A percentile compares a stretch with the other conserved stretches of the same genome.
phyloP scores from a whole-genome alignment of 2,113 vertebrate species.

The Rhabdomys dilectus region DNA sequence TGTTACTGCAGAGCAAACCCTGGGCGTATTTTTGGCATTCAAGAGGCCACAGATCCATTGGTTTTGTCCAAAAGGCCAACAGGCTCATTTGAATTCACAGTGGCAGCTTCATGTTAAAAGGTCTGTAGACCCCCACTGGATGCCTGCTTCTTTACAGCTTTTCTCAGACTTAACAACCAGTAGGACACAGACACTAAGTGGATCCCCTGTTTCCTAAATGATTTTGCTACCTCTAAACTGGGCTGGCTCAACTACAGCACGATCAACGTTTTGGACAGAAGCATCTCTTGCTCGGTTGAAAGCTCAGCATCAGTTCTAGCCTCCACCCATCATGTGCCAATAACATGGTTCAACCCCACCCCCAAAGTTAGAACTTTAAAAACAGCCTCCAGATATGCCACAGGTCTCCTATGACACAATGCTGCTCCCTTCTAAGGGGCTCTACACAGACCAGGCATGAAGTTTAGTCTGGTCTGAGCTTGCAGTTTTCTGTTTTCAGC shows the following conservation, averaged over 20 bases:
- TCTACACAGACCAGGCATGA: neutral
- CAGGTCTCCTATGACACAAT: neutral
- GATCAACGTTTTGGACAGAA: neutral
- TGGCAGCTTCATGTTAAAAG: constrained; percentile 57
- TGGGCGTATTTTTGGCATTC: constrained; percentile 58
- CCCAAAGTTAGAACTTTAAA: neutral
- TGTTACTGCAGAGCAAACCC: constrained; percentile 59
- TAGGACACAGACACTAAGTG: neutral
- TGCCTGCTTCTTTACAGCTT: neutral
- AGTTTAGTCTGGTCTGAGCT: neutral
- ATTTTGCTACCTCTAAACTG: neutral
- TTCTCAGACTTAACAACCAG: constrained; percentile 23
- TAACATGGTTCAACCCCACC: rapidly evolving
- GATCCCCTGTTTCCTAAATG: neutral
- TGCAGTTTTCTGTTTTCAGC: neutral
- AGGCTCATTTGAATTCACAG: constrained; percentile 35
- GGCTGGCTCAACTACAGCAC: neutral
- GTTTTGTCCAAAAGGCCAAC: constrained; percentile 57
- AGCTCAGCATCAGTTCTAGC: no score
- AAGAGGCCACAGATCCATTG: constrained; percentile 42
- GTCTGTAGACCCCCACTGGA: neutral
- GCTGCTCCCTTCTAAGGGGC: neutral
- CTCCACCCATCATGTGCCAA: neutral
- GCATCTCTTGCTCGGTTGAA: neutral
- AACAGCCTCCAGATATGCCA: neutral